Evolutionary conservation across 2,888 invertebrate species (phyloP), one percentile per base, ranked within the genome.

Genomic region (Drosophila emarginata): DNA sequence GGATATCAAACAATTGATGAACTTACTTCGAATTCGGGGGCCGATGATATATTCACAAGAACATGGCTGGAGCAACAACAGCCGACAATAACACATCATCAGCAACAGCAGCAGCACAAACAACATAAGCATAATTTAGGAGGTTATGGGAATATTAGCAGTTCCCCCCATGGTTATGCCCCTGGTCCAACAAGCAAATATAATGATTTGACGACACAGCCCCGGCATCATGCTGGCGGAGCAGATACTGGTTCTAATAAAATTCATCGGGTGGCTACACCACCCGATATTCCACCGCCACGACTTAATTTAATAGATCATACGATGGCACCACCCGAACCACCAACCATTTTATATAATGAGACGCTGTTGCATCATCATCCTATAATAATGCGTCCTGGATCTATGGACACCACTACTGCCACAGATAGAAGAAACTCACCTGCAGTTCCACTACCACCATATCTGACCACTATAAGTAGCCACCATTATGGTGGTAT

Each of bases 1-100:
- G 90, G 82, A 5, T 90, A 90, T 72, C 89, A 86, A 53, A 85
- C 90, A 7, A 86, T 90, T 64, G 83, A 89, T 39, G 90, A 90
- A 61, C 75, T 90, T 59, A 89, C 89, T 65, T 84, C 90, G 23
- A 89, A 87, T 67, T 80, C 89, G 45, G 76, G 82, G 2, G 11
- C 45, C 9, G 88, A 87, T 54, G 89, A 89, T 61, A 76, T 89
- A 4, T 89, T 89, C 36, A 89, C 89, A 37, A 77, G 78, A 23
- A 80, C 81, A 58, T 90, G 89, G 89, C 63, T 66, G 37, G 88
- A 89, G 40, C 79, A 76, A 39, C 73, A 79, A 58, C 76, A 77
- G 56, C 72, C 65, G 45, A 36, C 5, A 2, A 18, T 28, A 11
- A 36, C 53, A 7, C 56, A 56, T 18, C 56, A 70, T 53, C 71